A percentile compares a stretch with the other conserved stretches of the same genome.
phyloP scores from a whole-genome alignment of 2,113 vertebrate species.

The Phalacrocorax carbo region DNA sequence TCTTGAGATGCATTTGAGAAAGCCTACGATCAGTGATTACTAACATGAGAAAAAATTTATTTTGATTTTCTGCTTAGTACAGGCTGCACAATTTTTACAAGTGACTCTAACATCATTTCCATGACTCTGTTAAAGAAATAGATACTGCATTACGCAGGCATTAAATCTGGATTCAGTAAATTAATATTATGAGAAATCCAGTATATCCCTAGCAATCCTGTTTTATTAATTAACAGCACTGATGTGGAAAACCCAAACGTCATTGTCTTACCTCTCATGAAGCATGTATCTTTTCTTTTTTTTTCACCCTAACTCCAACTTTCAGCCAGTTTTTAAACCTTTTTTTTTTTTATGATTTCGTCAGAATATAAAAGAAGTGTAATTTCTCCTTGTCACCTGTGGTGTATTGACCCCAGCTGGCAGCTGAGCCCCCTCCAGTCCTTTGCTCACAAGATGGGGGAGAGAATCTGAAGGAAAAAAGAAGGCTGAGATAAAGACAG shows the following conservation, averaged over 20 bases:
- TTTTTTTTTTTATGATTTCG: background rate
- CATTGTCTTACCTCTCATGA: background rate
- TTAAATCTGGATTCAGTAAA: background rate
- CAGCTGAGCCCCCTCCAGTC: background rate
- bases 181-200: background rate
- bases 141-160: background rate
- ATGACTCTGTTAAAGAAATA: background rate
- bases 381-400: background rate
- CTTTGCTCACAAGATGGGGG: background rate
- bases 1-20: background rate
- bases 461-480: background rate
- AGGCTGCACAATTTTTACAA: background rate
- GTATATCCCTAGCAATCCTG: background rate
- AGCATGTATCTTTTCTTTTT: accelerated
- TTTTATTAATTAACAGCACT: background rate
- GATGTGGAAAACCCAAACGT: background rate
- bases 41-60: background rate
- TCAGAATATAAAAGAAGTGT: background rate
- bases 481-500: background rate
- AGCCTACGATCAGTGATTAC: background rate
- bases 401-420: background rate
- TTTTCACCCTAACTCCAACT: background rate
- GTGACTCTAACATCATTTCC: background rate
- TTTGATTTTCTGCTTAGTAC: background rate
- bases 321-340: background rate